Evolutionary conservation across 2,888 invertebrate species (phyloP), one percentile per base, ranked within the genome.

Genomic region (Teleogryllus oceanicus): DNA sequence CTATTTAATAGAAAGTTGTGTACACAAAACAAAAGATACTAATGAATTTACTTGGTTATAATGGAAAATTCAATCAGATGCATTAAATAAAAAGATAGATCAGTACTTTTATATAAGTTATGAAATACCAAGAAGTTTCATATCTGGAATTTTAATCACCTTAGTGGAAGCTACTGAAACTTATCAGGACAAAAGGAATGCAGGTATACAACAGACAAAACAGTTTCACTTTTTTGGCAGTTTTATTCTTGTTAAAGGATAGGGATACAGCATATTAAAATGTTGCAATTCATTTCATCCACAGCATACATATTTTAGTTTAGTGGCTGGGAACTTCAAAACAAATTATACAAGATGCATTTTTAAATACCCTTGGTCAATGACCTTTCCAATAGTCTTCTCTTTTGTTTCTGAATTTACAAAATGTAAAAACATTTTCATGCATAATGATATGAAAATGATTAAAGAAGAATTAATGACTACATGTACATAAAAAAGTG

Each of bases 391-490:
- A 18, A 62, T n/a, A 62, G 62, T 62, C 62, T 18, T 62, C 62
- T 62, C 62, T 62, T 62, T 62, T 62, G 62, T 62, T 62, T 62
- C 11, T 62, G 62, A 62, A 62, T 62, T 62, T 62, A 62, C 62
- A 62, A 62, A 62, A 62, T 62, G 62, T 62, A 62, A 62, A 62
- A 62, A 62, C 62, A 62, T n/a, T 62, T 62, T 62, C n/a, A 62
- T 62, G 62, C 62, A 62, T 62, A 62, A 62, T 62, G 62, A 12
- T 62, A 62, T 62, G 62, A n/a, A 62, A 62, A 62, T 62, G 62
- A 62, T 62, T 16, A 62, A 62, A 62, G 62, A 62, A 62, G 62
- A n/a, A 62, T 62, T 13, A 62, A 62, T 13, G 16, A 62, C 62
- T 62, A 62, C 62, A 62, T 62, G 62, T 62, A 62, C 62, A 62